phyloP scores from a whole-genome alignment of 2,113 vertebrate species.

The Python bivittatus region DNA sequence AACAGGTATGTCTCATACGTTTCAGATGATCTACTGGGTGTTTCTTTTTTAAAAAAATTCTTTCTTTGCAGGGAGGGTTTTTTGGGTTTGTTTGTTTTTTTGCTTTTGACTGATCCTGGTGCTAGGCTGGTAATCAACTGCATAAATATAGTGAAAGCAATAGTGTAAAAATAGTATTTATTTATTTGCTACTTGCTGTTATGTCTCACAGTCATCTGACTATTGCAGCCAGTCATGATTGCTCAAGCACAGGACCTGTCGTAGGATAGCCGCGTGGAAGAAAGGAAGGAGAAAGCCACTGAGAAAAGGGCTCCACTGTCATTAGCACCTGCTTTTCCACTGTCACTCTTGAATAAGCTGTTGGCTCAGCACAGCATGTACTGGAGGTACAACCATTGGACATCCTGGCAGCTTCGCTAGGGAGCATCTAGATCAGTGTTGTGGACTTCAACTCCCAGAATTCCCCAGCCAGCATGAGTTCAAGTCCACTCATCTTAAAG shows the following conservation, averaged over 20 bases:
- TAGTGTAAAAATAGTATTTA: no score
- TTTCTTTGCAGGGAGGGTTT: background rate
- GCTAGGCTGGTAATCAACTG: background rate
- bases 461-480: no score
- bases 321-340: background rate
- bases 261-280: background rate
- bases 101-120: no score
- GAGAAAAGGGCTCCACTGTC: background rate
- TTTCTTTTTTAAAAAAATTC: background rate
- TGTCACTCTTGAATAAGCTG: background rate
- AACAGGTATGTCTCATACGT: background rate
- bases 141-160: background rate
- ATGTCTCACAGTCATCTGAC: background rate
- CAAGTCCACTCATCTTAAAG: no score
- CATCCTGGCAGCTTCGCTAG: background rate
- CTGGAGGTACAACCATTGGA: background rate
- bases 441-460: no score
- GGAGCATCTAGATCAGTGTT: background rate
- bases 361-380: background rate
- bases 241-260: background rate
- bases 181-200: background rate
- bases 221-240: background rate
- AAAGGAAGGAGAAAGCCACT: background rate
- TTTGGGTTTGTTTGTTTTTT: background rate
- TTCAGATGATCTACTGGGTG: background rate